A percentile compares a stretch with the other conserved stretches of the same genome.
Evolutionary conservation across 2,888 invertebrate species (phyloP).

Genomic region (Drosophila fungiperda): DNA sequence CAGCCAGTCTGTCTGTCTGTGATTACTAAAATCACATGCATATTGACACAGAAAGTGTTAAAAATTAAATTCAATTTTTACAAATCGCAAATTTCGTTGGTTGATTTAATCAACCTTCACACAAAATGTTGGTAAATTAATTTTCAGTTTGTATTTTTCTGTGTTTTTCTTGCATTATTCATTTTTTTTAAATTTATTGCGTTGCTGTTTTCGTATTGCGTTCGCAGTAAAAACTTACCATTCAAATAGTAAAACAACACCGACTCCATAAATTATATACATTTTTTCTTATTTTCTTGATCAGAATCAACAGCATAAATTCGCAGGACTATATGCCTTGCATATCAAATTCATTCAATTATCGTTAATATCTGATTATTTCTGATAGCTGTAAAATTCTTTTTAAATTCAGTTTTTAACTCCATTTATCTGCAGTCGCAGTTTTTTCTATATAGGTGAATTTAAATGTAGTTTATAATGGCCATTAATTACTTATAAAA

Average conservation of each 20-base stretch:
- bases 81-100: background rate
- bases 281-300: background rate
- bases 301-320: background rate
- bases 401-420: background rate
- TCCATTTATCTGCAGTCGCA: background rate
- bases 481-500: background rate
- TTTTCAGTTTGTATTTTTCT: background rate
- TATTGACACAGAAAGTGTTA: background rate
- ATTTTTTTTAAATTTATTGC: background rate
- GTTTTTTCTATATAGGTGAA: background rate
- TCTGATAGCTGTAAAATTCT: background rate
- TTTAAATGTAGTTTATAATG: too few relatives aligned
- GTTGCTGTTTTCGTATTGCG: background rate
- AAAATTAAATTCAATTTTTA: background rate
- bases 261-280: background rate
- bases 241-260: background rate
- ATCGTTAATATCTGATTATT: background rate
- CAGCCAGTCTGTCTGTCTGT: too few relatives aligned
- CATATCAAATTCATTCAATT: background rate
- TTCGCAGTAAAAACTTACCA: background rate
- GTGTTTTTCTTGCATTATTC: background rate
- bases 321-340: background rate
- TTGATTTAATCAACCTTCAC: background rate
- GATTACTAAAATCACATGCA: too few relatives aligned
- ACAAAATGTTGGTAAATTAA: background rate